These are phyloP conservation scores for Arctocebus calabarensis DNA, from an alignment of 2,797 vertebrate species.

Conservation along the genomic window DNA sequence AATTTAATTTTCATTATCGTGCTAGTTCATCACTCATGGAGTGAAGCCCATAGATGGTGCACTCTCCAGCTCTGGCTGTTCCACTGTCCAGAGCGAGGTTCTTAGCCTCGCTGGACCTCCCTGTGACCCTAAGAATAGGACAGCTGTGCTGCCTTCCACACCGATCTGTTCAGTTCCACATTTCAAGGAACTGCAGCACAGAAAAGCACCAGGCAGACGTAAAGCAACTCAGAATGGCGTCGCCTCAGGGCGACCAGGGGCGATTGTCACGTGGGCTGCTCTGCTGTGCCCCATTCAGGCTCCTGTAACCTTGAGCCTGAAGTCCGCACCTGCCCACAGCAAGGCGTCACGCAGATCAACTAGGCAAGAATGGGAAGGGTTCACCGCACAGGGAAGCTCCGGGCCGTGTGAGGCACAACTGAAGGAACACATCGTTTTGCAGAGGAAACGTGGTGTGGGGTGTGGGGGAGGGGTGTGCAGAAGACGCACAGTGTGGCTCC, in stretches of 20 bases:
- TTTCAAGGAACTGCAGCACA: fast-evolving
- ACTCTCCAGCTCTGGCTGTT: fast-evolving
- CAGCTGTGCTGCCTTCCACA: fast-evolving
- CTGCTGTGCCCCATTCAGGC: fast-evolving
- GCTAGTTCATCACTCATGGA: fast-evolving
- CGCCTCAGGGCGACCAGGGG: fast-evolving
- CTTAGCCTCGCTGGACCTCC: fast-evolving
- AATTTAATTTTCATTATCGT: neutral
- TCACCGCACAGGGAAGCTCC: neutral
- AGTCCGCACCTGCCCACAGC: fast-evolving
- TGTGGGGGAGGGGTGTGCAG: too few species aligned
- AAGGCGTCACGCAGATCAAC: fast-evolving
- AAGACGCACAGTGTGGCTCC: too few species aligned
- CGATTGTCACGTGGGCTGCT: fast-evolving
- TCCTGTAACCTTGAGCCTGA: neutral
- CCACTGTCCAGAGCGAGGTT: neutral
- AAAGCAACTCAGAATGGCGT: neutral
- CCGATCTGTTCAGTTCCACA: neutral
- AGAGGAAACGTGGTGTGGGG: too few species aligned
- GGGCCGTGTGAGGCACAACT: too few species aligned
- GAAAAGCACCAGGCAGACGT: neutral
- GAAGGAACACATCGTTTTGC: too few species aligned
- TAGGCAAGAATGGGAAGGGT: too few species aligned
- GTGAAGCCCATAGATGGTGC: fast-evolving
- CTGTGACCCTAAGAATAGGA: neutral